Conservation (phyloP, 2,113 vertebrate genomes). For the Coptodon bakossiorum region DNA sequence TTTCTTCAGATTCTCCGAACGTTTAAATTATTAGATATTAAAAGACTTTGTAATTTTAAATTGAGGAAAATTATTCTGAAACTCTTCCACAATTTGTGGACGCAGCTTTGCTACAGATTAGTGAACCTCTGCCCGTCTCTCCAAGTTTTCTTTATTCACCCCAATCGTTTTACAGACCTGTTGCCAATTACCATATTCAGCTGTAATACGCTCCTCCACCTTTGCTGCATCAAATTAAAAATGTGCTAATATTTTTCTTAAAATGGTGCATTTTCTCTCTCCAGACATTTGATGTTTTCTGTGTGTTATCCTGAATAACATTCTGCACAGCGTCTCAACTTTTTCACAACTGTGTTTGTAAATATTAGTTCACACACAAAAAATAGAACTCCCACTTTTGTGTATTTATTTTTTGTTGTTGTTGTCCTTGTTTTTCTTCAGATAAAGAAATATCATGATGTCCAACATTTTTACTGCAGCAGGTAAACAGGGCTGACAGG, state of each 20-base stretch:
- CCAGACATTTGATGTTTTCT: background rate
- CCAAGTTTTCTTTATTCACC: accelerated
- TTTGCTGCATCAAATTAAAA: background rate
- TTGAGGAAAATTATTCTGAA: background rate
- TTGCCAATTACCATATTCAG: accelerated
- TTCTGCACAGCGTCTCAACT: background rate
- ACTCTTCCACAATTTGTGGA: background rate
- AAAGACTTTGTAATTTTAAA: background rate
- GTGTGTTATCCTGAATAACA: background rate
- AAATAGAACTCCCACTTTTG: accelerated
- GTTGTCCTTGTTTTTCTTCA: background rate
- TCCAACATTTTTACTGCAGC: background rate
- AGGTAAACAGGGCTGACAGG: background rate
- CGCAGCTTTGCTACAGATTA: background rate
- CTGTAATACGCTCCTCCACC: accelerated
- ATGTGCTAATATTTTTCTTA: background rate
- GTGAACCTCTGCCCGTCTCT: background rate
- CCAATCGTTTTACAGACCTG: background rate
- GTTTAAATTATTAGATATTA: background rate
- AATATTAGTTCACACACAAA: background rate
- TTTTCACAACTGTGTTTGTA: accelerated
- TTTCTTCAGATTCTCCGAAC: background rate
- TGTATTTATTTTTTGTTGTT: background rate
- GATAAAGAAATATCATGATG: background rate
- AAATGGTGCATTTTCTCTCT: background rate